Evolutionary conservation across 2,797 vertebrate genomes (phyloP).

Genomic region (Onychomys leucogaster): DNA sequence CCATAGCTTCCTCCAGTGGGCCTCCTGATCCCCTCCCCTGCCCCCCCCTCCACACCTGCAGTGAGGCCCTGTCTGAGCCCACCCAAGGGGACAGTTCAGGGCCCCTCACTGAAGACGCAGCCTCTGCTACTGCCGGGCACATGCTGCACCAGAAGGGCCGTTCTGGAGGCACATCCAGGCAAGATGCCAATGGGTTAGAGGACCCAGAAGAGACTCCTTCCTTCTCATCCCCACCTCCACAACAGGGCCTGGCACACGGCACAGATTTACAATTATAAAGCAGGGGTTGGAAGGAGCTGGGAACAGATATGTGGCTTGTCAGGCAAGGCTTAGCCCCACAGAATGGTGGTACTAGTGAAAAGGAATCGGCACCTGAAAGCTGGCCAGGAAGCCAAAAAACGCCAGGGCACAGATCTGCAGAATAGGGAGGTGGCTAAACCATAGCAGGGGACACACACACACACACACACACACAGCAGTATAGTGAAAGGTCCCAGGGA

Average conservation of each 20-base stretch:
- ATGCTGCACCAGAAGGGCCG: not conserved
- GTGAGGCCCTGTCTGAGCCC: not conserved
- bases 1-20: not conserved
- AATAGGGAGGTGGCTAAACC: not conserved
- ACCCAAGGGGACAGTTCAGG: not conserved
- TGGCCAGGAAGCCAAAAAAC: not conserved
- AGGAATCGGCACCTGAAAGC: not conserved
- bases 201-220: not conserved
- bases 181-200: fast-evolving
- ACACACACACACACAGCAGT: not conserved
- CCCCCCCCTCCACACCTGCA: not conserved
- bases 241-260: not conserved
- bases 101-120: not conserved
- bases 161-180: not conserved
- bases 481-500: not conserved
- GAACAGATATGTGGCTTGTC: not conserved
- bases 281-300: not conserved
- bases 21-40: not conserved
- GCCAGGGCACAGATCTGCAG: not conserved
- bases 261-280: not conserved
- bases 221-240: not conserved
- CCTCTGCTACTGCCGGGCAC: not conserved
- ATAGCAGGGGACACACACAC: not conserved
- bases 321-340: not conserved
- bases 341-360: not conserved